Base-by-base conservation (phyloP, 2,113 vertebrate species). In the Pseudonaja textilis region DNA sequence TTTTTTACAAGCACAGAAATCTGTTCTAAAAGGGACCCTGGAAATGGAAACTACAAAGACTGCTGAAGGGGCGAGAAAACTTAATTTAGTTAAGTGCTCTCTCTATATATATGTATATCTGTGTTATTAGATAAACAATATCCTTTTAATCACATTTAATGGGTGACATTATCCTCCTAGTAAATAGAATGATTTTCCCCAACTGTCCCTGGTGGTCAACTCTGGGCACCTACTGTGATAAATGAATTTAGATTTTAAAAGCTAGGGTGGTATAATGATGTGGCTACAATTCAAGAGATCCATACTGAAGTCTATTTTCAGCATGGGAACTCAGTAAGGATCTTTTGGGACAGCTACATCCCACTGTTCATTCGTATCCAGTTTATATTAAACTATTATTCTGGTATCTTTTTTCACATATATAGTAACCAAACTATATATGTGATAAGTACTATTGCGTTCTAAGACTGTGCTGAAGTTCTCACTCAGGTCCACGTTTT, bases 31-130 rank as follows among this genome's bases (percentile, higher is more conserved):
- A 88, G 1, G 45, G 89, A 64, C 90, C 64, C 91, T 89, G 39
- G 85, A 94, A 93, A 57, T 57, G 34, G 45, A 57, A 59, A 61
- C 56, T 56, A 57, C 20, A 2, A n/a, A 42, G 29, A 18, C 5
- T 34, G 52, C 69, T 50, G 91, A 94, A 47, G 39, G 50, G 85
- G 69, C 39, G 34, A n/a, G 74, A 90, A 91, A 94, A 90, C 23
- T 81, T 81, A 81, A 74, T 20, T 74, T 74, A 20, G 34, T 81
- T 39, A 81, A 39, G 34, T 81, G 34, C 64, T 34, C 69, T 81
- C n/a, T 74, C n/a, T 20, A 0, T 74, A 3, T 74, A 6, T 74
- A 26, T 61, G 14, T 74, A 34, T 74, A 18, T 9, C n/a, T 9
- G 6, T 39, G 69, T 81, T 18, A 81, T 81, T 81, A 81, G 16